A percentile compares a stretch with the other conserved stretches of the same genome.
Evolutionary conservation across 2,113 vertebrate species (phyloP).

Genomic region (Phalacrocorax aristotelis): DNA sequence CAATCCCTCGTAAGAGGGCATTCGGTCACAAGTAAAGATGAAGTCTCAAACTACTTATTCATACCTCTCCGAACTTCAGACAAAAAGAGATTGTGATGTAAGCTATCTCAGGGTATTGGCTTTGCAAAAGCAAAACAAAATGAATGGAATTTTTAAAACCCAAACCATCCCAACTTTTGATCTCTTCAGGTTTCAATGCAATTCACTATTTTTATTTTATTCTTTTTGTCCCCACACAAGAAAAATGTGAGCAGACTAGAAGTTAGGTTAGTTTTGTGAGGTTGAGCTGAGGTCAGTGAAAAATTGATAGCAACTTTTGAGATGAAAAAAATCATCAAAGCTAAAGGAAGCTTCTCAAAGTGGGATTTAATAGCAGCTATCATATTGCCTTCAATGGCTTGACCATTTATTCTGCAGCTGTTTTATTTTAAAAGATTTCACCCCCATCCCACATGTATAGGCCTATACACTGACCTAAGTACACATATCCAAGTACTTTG

Average conservation of each 20-base stretch:
- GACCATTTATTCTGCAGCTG: conserved; percentile 74
- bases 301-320: conserved; percentile 75
- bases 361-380: conserved; percentile 79
- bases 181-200: not conserved
- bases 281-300: conserved; percentile 70
- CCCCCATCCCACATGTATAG: conserved; percentile 32
- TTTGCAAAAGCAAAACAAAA: not conserved
- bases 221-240: not conserved
- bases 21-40: conserved; percentile 45
- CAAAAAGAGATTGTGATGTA: not conserved
- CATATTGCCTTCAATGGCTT: conserved; percentile 69
- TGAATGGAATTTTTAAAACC: not conserved
- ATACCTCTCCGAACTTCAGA: not conserved
- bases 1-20: not conserved
- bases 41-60: not conserved
- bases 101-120: not conserved
- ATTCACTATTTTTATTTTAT: not conserved
- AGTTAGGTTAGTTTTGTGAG: conserved; percentile 61
- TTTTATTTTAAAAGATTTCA: conserved; percentile 76
- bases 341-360: conserved; percentile 71
- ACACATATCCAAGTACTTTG: conserved; percentile 51
- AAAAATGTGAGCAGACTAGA: conserved; percentile 41
- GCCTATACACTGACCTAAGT: conserved; percentile 48
- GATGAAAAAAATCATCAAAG: conserved; percentile 79
- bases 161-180: not conserved